Conservation (phyloP, 2,797 vertebrate species). For the Acanthis flammea region DNA sequence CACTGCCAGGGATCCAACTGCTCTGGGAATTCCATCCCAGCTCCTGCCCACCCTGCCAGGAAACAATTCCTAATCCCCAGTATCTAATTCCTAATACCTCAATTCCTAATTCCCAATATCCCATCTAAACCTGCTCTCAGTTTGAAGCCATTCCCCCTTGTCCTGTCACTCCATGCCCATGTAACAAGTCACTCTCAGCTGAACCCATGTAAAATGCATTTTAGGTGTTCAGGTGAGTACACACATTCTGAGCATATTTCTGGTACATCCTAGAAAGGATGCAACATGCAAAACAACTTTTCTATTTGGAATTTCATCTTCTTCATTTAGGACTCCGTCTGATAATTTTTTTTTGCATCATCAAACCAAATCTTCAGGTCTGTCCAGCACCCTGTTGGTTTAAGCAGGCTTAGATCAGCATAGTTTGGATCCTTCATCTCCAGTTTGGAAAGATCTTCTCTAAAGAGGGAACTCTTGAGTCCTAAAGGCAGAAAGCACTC, state of each 20-base stretch:
- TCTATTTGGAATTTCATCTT: not conserved
- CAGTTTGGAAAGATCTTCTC: not conserved
- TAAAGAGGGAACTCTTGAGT: not conserved
- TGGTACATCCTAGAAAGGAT: not conserved
- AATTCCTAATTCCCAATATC: not conserved
- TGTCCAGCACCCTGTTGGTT: not conserved
- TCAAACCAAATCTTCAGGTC: not conserved
- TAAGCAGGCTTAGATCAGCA: not conserved
- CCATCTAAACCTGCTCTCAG: not conserved
- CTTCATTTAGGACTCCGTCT: not conserved
- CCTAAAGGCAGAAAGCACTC: not conserved
- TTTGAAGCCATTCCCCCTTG: not conserved
- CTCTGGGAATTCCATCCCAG: not conserved
- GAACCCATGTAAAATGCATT: not conserved
- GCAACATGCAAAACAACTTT: not conserved
- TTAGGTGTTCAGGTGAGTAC: not conserved
- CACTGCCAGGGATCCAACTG: not conserved
- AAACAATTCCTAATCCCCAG: not conserved
- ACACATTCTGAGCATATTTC: not conserved
- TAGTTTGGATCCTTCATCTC: rapidly evolving
- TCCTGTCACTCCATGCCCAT: not conserved
- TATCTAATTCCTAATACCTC: no score
- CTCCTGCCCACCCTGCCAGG: rapidly evolving
- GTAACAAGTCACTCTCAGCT: not conserved
- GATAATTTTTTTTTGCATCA: not conserved